Evolutionary conservation across 2,113 vertebrate genomes (phyloP).

Genomic region (Calonectris borealis): DNA sequence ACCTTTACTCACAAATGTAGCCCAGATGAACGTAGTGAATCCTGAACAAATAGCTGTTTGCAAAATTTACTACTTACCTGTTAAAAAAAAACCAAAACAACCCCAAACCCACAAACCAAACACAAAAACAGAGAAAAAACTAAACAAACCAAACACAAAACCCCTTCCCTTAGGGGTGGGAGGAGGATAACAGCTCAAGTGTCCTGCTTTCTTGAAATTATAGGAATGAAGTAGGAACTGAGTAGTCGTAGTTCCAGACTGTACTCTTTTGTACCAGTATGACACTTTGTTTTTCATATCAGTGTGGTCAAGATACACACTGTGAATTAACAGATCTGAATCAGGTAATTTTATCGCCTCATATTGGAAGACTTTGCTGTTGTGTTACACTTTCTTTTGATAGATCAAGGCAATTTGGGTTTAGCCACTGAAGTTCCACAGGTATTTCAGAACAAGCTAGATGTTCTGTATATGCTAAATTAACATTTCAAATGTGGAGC

Average conservation of each 20-base stretch:
- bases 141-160: too few relatives aligned
- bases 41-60: not conserved
- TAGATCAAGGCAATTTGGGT: not conserved
- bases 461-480: not conserved
- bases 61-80: not conserved
- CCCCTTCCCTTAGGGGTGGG: not conserved
- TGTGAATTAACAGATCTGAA: not conserved
- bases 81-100: not conserved
- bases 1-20: not conserved
- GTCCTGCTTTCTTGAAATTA: not conserved
- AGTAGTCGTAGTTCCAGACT: not conserved
- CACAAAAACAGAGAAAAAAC: not conserved
- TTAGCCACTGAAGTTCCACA: not conserved
- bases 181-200: not conserved
- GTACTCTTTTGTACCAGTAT: not conserved
- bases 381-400: not conserved
- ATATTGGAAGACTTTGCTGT: not conserved
- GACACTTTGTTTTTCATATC: not conserved
- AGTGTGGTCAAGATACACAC: not conserved
- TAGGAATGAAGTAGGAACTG: not conserved
- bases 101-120: not conserved
- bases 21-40: not conserved
- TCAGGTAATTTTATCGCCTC: not conserved
- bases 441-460: not conserved
- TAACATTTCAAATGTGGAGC: not conserved